Percentiles rank a stretch among this genome's conserved stretches.
Evolutionary conservation across 2,113 vertebrate genomes (phyloP).

Genomic region (Okapia johnstoni): DNA sequence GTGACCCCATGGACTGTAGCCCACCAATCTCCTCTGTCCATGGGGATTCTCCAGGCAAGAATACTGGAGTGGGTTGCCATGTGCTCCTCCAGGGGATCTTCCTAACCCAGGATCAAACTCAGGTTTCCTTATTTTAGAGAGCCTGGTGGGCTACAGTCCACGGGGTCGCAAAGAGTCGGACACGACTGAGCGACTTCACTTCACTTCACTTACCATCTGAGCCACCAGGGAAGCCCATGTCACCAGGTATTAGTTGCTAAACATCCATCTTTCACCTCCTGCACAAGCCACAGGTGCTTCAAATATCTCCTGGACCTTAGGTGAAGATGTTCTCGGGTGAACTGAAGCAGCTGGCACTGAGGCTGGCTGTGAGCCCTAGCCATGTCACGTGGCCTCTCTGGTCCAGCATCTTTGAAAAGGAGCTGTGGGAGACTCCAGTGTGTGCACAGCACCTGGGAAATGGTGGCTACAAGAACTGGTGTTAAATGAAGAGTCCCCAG

Average conservation of each 20-base stretch:
- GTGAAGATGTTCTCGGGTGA: accelerated
- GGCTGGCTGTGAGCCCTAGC: background rate
- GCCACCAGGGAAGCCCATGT: background rate
- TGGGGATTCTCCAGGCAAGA: background rate
- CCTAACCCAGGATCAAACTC: background rate
- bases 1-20: background rate
- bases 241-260: background rate
- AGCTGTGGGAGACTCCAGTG: background rate
- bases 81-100: background rate
- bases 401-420: background rate
- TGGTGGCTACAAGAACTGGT: background rate
- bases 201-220: accelerated
- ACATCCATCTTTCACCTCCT: background rate
- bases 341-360: accelerated
- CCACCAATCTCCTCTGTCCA: background rate
- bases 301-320: background rate
- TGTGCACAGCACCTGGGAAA: no score
- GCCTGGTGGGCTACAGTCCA: no score
- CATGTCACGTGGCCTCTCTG: background rate
- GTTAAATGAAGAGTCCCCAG: background rate
- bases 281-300: background rate
- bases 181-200: no score
- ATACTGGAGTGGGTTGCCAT: background rate
- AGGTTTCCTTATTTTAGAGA: background rate
- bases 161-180: no score